Evolutionary conservation across 1,140 invertebrate species (phyloP).

Genomic region (Ceratina japonica): DNA sequence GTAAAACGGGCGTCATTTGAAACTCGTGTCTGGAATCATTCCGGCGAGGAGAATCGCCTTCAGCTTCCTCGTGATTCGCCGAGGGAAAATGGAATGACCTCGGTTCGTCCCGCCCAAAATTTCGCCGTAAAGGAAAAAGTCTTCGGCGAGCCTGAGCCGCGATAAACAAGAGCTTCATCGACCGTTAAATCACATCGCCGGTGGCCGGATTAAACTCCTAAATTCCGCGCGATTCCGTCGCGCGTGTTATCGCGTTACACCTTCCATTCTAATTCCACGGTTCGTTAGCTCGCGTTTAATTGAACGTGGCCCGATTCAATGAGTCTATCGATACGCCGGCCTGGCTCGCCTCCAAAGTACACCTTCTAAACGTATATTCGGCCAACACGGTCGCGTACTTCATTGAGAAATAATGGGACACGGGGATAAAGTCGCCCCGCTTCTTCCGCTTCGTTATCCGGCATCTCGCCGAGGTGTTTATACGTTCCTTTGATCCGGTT

Average conservation of each 20-base stretch:
- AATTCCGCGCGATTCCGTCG: constrained; percentile 29
- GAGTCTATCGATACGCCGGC: constrained; percentile 34
- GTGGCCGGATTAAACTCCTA: constrained; percentile 32
- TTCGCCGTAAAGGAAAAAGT: neutral
- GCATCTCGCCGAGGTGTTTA: constrained; percentile 1
- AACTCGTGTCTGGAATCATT: constrained; percentile 23
- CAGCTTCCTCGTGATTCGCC: neutral
- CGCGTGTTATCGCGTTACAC: constrained; percentile 28
- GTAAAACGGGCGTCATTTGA: constrained; percentile 12
- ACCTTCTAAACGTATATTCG: neutral
- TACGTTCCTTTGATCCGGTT: neutral
- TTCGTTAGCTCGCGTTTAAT: constrained; percentile 52
- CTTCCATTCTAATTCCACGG: constrained; percentile 37
- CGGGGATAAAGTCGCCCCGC: neutral
- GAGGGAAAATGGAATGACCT: constrained; percentile 23
- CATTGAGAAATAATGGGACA: constrained; percentile 24
- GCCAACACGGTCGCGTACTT: too few species aligned
- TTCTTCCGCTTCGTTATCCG: constrained; percentile 11
- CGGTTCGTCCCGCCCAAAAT: neutral
- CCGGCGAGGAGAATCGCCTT: constrained; percentile 10
- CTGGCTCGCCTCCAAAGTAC: constrained; percentile 30
- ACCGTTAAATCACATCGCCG: constrained; percentile 40
- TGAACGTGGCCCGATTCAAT: constrained; percentile 32
- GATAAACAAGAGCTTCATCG: constrained; percentile 47
- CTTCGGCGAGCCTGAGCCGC: neutral